Conservation (phyloP, 2,113 vertebrate species). For the Phaetusa simplex region DNA sequence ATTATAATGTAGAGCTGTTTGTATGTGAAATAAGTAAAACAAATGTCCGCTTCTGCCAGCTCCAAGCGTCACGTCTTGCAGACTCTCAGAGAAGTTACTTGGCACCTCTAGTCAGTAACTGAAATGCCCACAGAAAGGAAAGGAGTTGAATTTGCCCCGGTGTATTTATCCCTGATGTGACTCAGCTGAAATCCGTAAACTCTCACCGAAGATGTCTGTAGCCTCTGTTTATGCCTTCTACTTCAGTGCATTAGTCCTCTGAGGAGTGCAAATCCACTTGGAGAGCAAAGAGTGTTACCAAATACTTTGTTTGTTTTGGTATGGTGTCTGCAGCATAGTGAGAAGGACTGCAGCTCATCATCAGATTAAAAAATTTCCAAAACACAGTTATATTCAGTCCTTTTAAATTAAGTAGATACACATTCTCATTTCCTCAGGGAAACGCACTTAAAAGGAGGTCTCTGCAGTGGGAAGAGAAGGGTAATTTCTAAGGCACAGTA, state of each 20-base stretch:
- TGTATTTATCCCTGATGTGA: neutral
- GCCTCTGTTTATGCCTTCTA: neutral
- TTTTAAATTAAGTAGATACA: neutral
- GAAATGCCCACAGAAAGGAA: neutral
- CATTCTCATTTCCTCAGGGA: neutral
- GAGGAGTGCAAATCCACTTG: neutral
- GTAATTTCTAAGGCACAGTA: neutral
- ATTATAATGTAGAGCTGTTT: neutral
- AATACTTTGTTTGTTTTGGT: constrained; percentile 2
- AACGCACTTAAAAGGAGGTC: constrained; percentile 12
- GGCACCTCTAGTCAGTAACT: neutral
- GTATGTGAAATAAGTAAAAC: neutral
- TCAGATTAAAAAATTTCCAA: constrained; percentile 43
- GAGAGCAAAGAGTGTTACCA: neutral
- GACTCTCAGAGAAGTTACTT: neutral
- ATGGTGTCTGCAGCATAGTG: neutral
- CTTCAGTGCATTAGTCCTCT: neutral
- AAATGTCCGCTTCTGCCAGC: neutral
- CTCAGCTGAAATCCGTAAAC: neutral
- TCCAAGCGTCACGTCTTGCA: neutral
- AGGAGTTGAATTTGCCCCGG: neutral
- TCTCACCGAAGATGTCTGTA: neutral
- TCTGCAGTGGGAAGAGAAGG: neutral
- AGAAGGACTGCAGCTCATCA: constrained; percentile 25
- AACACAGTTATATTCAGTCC: neutral